These are phyloP conservation scores for Bryconaethiops microstoma DNA, from an alignment of 2,797 vertebrate genomes.

Conservation along the genomic window DNA sequence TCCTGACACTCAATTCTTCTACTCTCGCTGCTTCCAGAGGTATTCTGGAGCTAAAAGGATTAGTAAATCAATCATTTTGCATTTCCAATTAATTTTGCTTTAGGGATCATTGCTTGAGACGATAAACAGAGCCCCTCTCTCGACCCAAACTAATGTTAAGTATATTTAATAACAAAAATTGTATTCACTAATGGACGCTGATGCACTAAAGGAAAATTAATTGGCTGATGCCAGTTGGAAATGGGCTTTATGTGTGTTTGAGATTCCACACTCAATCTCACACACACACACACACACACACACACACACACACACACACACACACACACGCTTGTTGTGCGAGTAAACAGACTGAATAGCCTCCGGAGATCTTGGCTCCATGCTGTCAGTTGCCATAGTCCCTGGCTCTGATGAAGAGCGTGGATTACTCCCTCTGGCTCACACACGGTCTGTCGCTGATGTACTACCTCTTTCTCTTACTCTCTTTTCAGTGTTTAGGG, in stretches of 20 bases:
- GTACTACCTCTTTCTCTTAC: neutral
- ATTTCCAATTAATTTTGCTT: constrained; percentile 23
- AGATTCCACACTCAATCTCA: constrained; percentile 35
- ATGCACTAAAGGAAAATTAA: constrained; percentile 36
- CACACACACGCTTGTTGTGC: constrained; percentile 18
- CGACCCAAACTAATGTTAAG: neutral
- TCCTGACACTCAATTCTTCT: too few relatives aligned
- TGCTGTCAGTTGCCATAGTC: constrained; percentile 49
- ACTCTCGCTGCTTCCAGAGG: too few relatives aligned
- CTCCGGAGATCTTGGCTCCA: constrained; percentile 30
- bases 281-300: constrained; percentile 6
- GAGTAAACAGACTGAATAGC: constrained; percentile 30
- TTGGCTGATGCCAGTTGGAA: constrained; percentile 31
- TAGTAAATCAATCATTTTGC: constrained; percentile 14
- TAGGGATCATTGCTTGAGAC: neutral
- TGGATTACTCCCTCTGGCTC: constrained; percentile 32
- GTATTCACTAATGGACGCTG: constrained; percentile 11
- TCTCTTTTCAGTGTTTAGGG: too few relatives aligned
- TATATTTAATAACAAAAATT: constrained; percentile 21
- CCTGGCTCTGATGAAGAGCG: constrained; percentile 20
- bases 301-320: constrained; percentile 16
- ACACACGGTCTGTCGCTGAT: constrained; percentile 8
- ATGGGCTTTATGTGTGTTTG: constrained; percentile 1
- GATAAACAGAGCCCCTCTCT: neutral
- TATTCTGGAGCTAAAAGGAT: neutral